Evolutionary conservation across 2,113 vertebrate genomes (phyloP).

Genomic region (Mustelus asterias): DNA sequence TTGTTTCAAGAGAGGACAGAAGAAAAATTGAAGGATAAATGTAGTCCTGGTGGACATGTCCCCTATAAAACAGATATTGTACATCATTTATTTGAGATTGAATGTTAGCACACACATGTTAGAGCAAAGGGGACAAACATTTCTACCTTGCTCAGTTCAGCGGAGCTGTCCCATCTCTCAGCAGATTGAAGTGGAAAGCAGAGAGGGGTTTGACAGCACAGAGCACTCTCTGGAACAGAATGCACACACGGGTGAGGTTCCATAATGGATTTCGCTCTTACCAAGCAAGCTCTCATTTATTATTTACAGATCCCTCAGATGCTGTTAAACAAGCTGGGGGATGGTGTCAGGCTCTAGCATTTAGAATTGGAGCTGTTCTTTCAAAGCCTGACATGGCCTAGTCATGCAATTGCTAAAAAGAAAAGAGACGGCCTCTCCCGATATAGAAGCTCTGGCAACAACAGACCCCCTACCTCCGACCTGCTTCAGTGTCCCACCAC

Average conservation of each 20-base stretch:
- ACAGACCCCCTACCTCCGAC: not conserved
- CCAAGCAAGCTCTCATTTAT: constrained; percentile 37
- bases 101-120: constrained; percentile 2
- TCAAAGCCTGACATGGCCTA: constrained; percentile 23
- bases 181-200: constrained; percentile 25
- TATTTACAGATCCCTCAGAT: constrained; percentile 36
- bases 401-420: constrained; percentile 13
- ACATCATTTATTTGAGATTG: constrained; percentile 20
- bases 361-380: constrained; percentile 30
- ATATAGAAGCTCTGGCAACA: not conserved
- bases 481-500: not conserved
- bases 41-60: not conserved
- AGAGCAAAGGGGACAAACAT: constrained; percentile 4
- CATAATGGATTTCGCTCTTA: constrained; percentile 37
- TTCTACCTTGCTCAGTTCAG: constrained; percentile 14
- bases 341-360: constrained; percentile 36
- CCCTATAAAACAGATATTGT: not conserved
- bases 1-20: not conserved
- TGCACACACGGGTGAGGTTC: constrained; percentile 34
- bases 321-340: constrained; percentile 38
- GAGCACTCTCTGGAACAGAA: constrained; percentile 36
- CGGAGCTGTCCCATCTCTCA: constrained; percentile 14
- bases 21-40: not conserved
- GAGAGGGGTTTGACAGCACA: constrained; percentile 23
- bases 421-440: not conserved